Evolutionary conservation across 2,888 invertebrate species (phyloP).

Genomic region (Melieria omissa): DNA sequence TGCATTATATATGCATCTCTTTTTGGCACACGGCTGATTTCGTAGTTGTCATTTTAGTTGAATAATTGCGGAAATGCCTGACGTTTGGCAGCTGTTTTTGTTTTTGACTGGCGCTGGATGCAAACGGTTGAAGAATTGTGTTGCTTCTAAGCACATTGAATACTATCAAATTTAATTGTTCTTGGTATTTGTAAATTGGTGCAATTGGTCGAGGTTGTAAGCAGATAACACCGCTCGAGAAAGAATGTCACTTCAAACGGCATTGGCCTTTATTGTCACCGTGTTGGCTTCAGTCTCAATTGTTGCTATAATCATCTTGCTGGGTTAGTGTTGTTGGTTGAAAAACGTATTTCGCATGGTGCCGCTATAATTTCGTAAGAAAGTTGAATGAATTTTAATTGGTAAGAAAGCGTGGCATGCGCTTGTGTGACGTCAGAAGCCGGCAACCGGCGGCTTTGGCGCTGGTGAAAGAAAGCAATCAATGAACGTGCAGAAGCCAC

Average conservation of each 20-base stretch:
- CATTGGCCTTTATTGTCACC: slow-evolving; percentile 65
- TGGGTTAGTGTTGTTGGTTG: slow-evolving; percentile 69
- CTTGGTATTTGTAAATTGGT: slow-evolving; percentile 5
- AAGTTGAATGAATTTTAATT: neutral
- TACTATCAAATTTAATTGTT: neutral
- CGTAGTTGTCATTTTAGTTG: too few species aligned
- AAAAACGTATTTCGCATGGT: neutral
- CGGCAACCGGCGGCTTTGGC: neutral
- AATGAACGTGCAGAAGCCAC: neutral
- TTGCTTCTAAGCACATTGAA: neutral
- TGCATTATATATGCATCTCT: too few species aligned
- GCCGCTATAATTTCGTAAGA: neutral
- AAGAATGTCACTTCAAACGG: slow-evolving; percentile 59
- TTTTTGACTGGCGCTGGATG: slow-evolving; percentile 2
- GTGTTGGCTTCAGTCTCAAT: slow-evolving; percentile 70
- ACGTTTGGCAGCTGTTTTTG: slow-evolving; percentile 11
- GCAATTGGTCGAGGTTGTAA: neutral
- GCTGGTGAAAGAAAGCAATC: neutral
- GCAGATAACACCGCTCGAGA: neutral
- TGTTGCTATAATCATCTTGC: slow-evolving; percentile 70
- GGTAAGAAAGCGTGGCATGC: neutral
- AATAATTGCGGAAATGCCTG: too few species aligned
- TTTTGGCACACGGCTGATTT: too few species aligned
- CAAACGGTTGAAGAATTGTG: neutral
- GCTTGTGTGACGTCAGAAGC: neutral